A percentile compares a stretch with the other conserved stretches of the same genome.
Conservation (phyloP, 2,797 vertebrate species). For the Coreius guichenoti region DNA sequence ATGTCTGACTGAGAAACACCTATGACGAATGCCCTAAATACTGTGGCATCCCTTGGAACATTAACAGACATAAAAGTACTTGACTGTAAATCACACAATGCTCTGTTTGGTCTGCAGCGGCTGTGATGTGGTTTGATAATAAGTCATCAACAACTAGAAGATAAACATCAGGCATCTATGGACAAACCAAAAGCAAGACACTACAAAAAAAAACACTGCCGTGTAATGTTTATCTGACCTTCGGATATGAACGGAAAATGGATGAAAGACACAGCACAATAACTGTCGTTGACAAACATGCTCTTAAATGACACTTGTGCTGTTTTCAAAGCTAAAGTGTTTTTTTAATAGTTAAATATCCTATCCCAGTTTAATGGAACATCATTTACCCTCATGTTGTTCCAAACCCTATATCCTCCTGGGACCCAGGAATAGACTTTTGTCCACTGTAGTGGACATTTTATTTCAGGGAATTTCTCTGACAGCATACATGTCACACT, state of each 20-base stretch:
- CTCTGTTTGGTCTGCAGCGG: slow-evolving; percentile 53
- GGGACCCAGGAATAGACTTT: no score
- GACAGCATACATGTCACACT: no score
- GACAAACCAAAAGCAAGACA: slow-evolving; percentile 48
- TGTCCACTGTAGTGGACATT: no score
- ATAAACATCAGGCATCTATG: slow-evolving; percentile 48
- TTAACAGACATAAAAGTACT: slow-evolving; percentile 47
- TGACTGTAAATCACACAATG: slow-evolving; percentile 44
- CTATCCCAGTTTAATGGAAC: not conserved
- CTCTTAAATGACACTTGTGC: not conserved
- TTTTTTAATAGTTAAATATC: not conserved
- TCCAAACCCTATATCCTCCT: not conserved
- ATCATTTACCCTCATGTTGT: not conserved
- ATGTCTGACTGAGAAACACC: not conserved
- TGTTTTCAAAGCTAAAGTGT: not conserved
- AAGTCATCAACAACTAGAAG: slow-evolving; percentile 41
- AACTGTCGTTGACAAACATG: not conserved
- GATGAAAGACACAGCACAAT: slow-evolving; percentile 1
- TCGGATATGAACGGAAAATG: slow-evolving; percentile 1
- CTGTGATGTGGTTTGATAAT: slow-evolving; percentile 54
- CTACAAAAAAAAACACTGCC: not conserved
- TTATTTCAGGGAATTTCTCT: no score
- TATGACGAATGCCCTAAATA: slow-evolving; percentile 23
- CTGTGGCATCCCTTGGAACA: slow-evolving; percentile 16
- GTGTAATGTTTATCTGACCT: slow-evolving; percentile 37